Conservation (phyloP, 2,888 invertebrate genomes). For the Ethmia dodecea region DNA sequence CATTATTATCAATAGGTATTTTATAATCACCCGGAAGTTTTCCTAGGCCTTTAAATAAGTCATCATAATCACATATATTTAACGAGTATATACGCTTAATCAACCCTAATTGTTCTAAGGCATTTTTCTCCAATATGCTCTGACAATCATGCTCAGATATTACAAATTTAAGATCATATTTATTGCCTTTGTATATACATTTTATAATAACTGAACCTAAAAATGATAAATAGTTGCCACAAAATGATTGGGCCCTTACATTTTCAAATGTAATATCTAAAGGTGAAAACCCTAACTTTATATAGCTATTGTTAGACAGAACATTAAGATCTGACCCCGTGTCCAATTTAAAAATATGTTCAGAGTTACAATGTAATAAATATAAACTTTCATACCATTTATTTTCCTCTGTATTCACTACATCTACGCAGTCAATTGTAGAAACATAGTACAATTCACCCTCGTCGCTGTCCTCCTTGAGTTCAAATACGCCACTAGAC, state of each 20-base stretch:
- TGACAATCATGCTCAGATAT: constrained; percentile 3
- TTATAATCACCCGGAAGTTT: constrained; percentile 10
- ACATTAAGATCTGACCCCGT: constrained; percentile 8
- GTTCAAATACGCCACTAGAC: neutral
- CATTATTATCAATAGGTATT: constrained; percentile 5
- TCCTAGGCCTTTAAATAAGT: constrained; percentile 13
- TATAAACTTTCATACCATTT: constrained; percentile 6
- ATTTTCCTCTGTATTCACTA: neutral
- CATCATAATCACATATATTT: neutral
- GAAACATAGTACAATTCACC: constrained; percentile 5
- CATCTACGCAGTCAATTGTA: neutral
- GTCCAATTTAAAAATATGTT: constrained; percentile 6
- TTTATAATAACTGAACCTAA: neutral
- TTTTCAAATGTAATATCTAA: neutral
- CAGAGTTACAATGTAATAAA: neutral
- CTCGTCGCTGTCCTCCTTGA: neutral
- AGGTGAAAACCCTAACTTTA: neutral
- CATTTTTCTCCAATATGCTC: constrained; percentile 3
- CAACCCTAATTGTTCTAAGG: constrained; percentile 4
- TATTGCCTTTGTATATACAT: constrained; percentile 2
- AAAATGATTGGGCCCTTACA: constrained; percentile 4
- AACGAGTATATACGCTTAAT: neutral
- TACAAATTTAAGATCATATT: neutral
- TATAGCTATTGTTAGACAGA: constrained; percentile 1
- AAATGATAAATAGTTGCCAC: constrained; percentile 4